These are phyloP conservation scores for Erethizon dorsatum DNA, from an alignment of 2,797 vertebrate species.

Conservation along the genomic window DNA sequence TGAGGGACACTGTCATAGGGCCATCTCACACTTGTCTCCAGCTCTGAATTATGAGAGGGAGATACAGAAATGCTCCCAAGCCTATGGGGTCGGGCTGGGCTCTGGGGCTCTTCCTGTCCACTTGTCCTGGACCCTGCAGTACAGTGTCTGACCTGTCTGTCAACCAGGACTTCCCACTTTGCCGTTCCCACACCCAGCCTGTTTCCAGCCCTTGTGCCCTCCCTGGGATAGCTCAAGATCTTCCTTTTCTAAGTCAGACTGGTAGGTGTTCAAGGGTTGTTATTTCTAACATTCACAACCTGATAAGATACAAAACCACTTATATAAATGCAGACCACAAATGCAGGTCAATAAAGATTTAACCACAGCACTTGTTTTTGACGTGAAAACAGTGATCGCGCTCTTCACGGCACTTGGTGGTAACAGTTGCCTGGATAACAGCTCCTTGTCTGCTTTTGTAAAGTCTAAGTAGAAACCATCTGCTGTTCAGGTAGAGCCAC, in stretches of 20 bases:
- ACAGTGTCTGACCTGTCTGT: neutral
- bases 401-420: neutral
- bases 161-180: neutral
- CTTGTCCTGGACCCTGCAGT: too few species aligned
- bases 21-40: neutral
- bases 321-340: neutral
- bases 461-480: neutral
- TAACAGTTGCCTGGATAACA: neutral
- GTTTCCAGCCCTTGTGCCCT: neutral
- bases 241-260: neutral
- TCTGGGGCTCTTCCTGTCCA: neutral
- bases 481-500: neutral
- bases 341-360: neutral
- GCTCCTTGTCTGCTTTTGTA: neutral
- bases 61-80: neutral
- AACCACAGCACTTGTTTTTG: neutral
- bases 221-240: neutral
- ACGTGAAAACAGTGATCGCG: neutral
- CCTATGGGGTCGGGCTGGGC: neutral
- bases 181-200: neutral
- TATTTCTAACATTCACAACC: conserved; percentile 1
- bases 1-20: neutral
- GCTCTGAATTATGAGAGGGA: neutral
- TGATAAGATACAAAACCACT: neutral
- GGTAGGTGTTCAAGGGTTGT: neutral